Evolutionary conservation across 2,797 vertebrate genomes (phyloP).

Genomic region (Borostomias antarcticus): DNA sequence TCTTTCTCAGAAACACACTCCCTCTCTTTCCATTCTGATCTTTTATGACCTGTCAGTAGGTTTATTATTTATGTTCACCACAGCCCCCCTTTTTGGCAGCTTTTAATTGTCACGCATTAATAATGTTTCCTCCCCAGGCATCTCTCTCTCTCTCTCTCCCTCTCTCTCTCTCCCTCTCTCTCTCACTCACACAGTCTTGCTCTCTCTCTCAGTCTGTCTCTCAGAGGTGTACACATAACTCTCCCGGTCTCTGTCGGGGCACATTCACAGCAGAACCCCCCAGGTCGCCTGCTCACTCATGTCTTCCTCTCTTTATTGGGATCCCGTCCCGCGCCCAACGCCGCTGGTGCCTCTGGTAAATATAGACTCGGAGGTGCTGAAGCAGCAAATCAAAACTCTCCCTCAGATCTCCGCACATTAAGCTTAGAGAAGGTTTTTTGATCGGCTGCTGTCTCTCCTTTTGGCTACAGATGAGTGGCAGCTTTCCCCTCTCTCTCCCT

Average conservation of each 20-base stretch:
- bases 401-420: slow-evolving; percentile 12
- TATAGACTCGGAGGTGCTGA: slow-evolving; percentile 40
- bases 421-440: slow-evolving; percentile 47
- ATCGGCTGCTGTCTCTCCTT: slow-evolving; percentile 29
- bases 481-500: slow-evolving; percentile 43
- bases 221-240: too few relatives aligned
- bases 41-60: slow-evolving; percentile 34
- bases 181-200: slow-evolving; percentile 25
- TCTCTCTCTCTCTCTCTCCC: not conserved
- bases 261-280: slow-evolving; percentile 24
- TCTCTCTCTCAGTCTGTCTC: slow-evolving; percentile 34
- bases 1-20: not conserved
- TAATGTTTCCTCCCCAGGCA: slow-evolving; percentile 25
- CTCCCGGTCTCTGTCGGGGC: too few relatives aligned
- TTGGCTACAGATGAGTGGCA: slow-evolving; percentile 50
- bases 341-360: slow-evolving; percentile 58
- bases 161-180: slow-evolving; percentile 22
- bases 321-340: slow-evolving; percentile 18
- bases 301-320: slow-evolving; percentile 26
- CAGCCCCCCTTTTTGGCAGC: slow-evolving; percentile 18
- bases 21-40: slow-evolving; percentile 25
- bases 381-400: slow-evolving; percentile 6
- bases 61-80: slow-evolving; percentile 26
- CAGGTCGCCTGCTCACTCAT: not conserved
- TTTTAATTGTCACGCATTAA: slow-evolving; percentile 39